Conservation (phyloP, 2,113 vertebrate species). For the Poeciliopsis turrubarensis region DNA sequence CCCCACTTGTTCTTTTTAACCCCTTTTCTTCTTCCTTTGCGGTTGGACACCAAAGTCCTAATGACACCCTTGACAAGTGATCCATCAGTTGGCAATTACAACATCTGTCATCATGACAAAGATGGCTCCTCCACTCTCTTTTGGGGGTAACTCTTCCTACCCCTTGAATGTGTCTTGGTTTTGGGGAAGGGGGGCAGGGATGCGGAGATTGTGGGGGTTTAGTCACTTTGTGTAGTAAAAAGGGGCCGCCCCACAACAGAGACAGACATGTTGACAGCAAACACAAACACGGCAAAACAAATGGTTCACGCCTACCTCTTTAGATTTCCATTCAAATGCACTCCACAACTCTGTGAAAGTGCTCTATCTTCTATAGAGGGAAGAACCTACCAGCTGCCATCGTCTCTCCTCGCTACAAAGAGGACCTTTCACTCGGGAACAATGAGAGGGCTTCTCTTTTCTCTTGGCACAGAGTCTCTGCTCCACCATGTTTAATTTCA, state of each 20-base stretch:
- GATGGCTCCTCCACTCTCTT: slow-evolving; percentile 71
- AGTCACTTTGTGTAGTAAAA: slow-evolving; percentile 77
- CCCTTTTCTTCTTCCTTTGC: slow-evolving; percentile 60
- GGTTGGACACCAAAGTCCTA: slow-evolving; percentile 69
- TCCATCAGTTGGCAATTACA: slow-evolving; percentile 88
- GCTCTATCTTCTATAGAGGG: slow-evolving; percentile 82
- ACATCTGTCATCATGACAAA: slow-evolving; percentile 84
- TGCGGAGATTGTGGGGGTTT: slow-evolving; percentile 54
- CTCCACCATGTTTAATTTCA: slow-evolving; percentile 74
- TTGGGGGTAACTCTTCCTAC: slow-evolving; percentile 66
- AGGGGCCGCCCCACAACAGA: slow-evolving; percentile 77
- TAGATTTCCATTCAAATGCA: slow-evolving; percentile 85
- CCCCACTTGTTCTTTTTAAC: slow-evolving; percentile 71
- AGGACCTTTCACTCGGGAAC: slow-evolving; percentile 80
- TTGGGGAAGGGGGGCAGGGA: slow-evolving; percentile 18
- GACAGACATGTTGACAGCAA: slow-evolving; percentile 87
- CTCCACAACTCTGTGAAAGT: slow-evolving; percentile 83
- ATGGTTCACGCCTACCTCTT: slow-evolving; percentile 86
- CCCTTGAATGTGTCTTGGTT: slow-evolving; percentile 73
- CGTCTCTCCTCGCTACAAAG: slow-evolving; percentile 79
- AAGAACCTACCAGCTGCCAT: slow-evolving; percentile 85
- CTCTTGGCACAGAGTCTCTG: slow-evolving; percentile 67
- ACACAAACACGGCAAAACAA: slow-evolving; percentile 88
- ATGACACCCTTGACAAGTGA: slow-evolving; percentile 79
- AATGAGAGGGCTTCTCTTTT: slow-evolving; percentile 81